Base-by-base conservation (phyloP, 1,140 invertebrate species). In the Caenorhabditis briggsae region DNA sequence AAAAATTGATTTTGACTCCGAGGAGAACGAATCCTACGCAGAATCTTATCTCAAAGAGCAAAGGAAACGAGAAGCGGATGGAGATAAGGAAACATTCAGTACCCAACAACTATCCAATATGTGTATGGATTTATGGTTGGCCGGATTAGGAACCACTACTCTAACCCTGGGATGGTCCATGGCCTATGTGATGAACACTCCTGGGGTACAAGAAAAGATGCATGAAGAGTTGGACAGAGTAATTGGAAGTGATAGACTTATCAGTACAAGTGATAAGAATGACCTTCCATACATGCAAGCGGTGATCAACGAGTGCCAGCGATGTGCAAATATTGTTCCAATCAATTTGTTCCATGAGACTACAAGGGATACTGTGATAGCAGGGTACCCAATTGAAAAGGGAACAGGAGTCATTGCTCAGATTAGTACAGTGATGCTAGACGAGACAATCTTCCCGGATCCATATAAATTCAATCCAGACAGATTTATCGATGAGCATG, bases 391-490 rank as follows among this genome's bases (percentile, higher is more conserved):
- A 1, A 65, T 87, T 8, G 65, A 61, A 56, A 84, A 84, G 46
- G 95, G 95, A 53, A 95, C 95, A 0, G 95, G 96, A 92, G 95
- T 97, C 0, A 95, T 97, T 14, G 95, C 96, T 0, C 94, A 97
- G 20, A 94, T 97, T 50, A 96, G 96, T 93, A 95, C 95, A 33
- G 95, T 97, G 0, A 96, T 97, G 92, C 96, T 96, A 95, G 95
- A 96, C 89, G 95, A 96, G 41, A 84, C 78, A 20, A 33, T 87
- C 3, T 97, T 96, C 96, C 94, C 96, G 3, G 94, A 96, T 86
- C 96, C 96, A 0, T 95, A 96, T 90, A 94, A 95, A 88, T 97
- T 97, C 93, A 94, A 95, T 50, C 96, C 96, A 0, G 94, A 94
- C 53, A 93, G 96, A 46, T 97, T 97, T 93, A 93, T 97, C 65